Evolutionary conservation across 2,113 vertebrate species (phyloP), one percentile per base, ranked within the genome.

Genomic region (Erinaceus europaeus): DNA sequence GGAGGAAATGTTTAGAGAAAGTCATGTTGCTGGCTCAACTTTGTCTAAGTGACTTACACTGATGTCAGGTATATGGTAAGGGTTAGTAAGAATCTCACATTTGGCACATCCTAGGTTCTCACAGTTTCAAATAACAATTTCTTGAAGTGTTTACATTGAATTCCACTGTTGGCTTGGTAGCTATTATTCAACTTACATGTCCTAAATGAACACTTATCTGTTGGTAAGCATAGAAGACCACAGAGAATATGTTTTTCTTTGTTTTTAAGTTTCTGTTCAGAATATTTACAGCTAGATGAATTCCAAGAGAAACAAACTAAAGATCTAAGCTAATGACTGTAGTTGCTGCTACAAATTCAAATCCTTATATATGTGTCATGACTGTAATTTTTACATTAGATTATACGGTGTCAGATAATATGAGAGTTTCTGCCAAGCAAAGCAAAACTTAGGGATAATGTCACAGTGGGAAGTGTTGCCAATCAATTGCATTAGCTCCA

Each of bases 1-100:
- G 83, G 83, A 67, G 57, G 32, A 90, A 93, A 93, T 94, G 91
- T 95, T 95, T 95, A 91, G 85, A 93, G 68, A 95, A 94, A 94
- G 85, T 84, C 78, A 69, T 84, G 79, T 67, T 77, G 57, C 57
- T 92, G 94, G 91, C 84, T 87, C 52, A 55, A 74, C 80, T 75
- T 44, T 59, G 89, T 91, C 86, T 90, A 72, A 89, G 88, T 79
- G 89, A 91, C 87, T 95, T 89, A 86, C 65, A 91, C 85, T 88
- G 78, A 85, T 90, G 89, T 90, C 93, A 95, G 94, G 87, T 95
- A 87, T 88, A 89, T 59, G 81, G 75, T 75, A 55, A 88, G 83
- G 48, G n/a, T 90, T 92, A 65, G 62, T 65, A 36, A 89, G 81
- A 65, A 36, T 36, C 77, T 68, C 77, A 8, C 44, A 71, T 64